phyloP scores from a whole-genome alignment of 1,140 invertebrate species.

The Popillia japonica region DNA sequence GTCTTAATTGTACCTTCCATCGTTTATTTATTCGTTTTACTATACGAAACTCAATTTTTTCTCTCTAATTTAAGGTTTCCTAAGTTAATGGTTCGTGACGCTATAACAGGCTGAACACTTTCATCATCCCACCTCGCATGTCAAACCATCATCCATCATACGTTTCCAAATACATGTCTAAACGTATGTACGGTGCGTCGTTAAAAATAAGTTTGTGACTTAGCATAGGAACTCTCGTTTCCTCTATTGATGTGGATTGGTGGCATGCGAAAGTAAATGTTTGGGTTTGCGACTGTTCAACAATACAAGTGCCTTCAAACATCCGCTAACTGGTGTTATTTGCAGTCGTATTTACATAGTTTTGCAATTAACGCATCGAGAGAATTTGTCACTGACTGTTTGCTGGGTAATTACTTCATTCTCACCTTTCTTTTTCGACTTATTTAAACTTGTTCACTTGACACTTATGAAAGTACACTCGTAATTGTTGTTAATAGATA shows the following conservation, averaged over 20 bases:
- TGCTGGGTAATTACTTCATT: no score
- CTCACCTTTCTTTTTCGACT: no score
- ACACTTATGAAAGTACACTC: no score
- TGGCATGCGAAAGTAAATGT: not conserved
- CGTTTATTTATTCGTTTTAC: not conserved
- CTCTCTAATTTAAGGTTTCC: constrained; percentile 16
- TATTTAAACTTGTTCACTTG: no score
- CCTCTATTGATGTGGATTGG: not conserved
- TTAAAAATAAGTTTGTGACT: not conserved
- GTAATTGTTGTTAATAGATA: no score
- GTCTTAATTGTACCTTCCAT: constrained; percentile 3
- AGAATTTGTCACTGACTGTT: no score
- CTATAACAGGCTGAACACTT: not conserved
- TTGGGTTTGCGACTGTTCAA: not conserved
- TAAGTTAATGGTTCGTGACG: constrained; percentile 18
- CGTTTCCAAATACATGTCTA: not conserved
- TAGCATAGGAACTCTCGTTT: not conserved
- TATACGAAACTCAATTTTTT: not conserved
- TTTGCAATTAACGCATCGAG: no score
- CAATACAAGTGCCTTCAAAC: not conserved
- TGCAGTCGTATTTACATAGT: no score
- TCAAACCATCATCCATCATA: constrained; percentile 8
- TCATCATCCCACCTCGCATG: not conserved
- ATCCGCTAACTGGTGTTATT: no score
- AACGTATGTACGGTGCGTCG: not conserved